These are phyloP conservation scores for Meteorus sp. DNA, from an alignment of 1,140 invertebrate genomes.

Conservation along the genomic window DNA sequence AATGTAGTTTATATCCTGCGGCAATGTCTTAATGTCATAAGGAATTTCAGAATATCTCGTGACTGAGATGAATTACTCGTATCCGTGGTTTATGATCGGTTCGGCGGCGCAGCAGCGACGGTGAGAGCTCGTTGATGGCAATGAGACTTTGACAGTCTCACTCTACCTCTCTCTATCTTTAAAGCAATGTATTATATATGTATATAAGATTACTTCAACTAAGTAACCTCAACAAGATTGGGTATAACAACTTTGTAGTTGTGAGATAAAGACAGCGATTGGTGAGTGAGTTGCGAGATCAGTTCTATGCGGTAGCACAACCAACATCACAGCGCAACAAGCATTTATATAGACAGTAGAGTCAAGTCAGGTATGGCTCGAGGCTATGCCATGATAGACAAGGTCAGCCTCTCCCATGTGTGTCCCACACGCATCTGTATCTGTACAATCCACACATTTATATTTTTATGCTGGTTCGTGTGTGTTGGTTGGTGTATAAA, in stretches of 20 bases:
- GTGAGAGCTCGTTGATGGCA: slow-evolving; percentile 2
- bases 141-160: slow-evolving; percentile 17
- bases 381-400: slow-evolving; percentile 60
- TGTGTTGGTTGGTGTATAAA: background rate
- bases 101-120: background rate
- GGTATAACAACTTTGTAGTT: background rate
- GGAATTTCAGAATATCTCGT: slow-evolving; percentile 42
- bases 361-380: slow-evolving; percentile 56
- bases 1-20: background rate
- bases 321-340: no score
- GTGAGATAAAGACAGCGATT: slow-evolving; percentile 26
- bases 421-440: slow-evolving; percentile 24
- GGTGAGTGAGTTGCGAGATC: slow-evolving; percentile 34
- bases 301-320: slow-evolving; percentile 54
- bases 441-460: background rate
- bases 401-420: slow-evolving; percentile 55
- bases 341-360: slow-evolving; percentile 25
- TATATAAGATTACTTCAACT: no score
- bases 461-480: background rate
- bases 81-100: slow-evolving; percentile 33
- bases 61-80: slow-evolving; percentile 48
- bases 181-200: background rate
- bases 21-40: slow-evolving; percentile 20
- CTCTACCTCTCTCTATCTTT: no score
- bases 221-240: no score